These are phyloP conservation scores for Ginglymostoma cirratum DNA, from an alignment of 2,113 vertebrate genomes.

Conservation along the genomic window DNA sequence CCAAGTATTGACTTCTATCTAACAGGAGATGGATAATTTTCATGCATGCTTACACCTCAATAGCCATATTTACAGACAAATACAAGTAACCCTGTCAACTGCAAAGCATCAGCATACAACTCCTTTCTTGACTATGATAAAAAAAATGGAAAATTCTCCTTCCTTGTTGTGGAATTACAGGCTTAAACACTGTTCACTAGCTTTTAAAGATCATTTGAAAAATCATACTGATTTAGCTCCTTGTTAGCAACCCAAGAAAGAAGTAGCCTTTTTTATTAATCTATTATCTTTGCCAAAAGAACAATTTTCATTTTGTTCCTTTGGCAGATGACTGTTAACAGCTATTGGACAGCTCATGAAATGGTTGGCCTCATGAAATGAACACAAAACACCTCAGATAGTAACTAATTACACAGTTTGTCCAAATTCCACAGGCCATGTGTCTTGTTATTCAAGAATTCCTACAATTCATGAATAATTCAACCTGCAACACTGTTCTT, in stretches of 20 bases:
- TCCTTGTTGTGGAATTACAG: not conserved
- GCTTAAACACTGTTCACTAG: not conserved
- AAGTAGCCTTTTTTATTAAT: not conserved
- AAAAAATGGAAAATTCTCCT: not conserved
- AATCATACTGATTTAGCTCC: not conserved
- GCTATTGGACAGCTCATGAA: not conserved
- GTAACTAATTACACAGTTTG: not conserved
- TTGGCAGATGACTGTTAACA: not conserved
- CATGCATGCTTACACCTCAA: not conserved
- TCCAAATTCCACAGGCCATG: not conserved
- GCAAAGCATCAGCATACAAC: not conserved
- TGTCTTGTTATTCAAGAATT: slow-evolving; percentile 16
- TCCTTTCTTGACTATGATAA: not conserved
- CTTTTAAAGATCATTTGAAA: slow-evolving; percentile 5
- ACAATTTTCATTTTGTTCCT: not conserved
- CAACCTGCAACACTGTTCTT: not conserved
- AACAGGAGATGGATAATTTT: not conserved
- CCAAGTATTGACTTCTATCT: too few relatives aligned
- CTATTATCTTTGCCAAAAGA: not conserved
- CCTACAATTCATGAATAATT: slow-evolving; percentile 20
- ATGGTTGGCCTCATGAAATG: not conserved
- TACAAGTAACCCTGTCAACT: not conserved
- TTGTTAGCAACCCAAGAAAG: not conserved
- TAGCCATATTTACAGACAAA: not conserved
- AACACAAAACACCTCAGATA: not conserved